Conservation (phyloP, 2,113 vertebrate genomes). For the Neodon shergylaensis region DNA sequence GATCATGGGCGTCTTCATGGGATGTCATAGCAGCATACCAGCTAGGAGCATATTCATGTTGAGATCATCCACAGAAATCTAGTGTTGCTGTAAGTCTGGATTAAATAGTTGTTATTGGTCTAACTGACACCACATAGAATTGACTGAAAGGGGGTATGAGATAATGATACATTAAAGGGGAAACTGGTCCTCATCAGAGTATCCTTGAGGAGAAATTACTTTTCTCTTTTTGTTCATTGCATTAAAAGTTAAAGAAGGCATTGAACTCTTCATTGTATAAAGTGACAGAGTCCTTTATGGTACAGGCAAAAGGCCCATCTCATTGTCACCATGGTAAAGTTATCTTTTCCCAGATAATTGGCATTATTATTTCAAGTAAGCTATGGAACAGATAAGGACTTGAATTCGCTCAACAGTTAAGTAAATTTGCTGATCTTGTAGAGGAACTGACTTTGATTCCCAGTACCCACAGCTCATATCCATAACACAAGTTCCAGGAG, state of each 20-base stretch:
- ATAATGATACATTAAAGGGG: neutral
- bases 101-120: neutral
- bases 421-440: neutral
- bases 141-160: neutral
- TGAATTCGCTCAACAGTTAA: neutral
- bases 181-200: neutral
- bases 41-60: neutral
- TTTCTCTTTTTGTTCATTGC: neutral
- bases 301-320: neutral
- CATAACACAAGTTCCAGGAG: neutral
- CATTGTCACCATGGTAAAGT: neutral
- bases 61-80: neutral
- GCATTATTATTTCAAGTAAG: neutral
- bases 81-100: neutral
- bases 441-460: neutral
- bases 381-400: neutral
- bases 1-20: neutral
- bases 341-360: neutral
- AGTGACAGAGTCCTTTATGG: neutral
- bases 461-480: neutral
- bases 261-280: neutral
- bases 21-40: neutral
- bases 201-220: slow-evolving; percentile 30
- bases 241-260: neutral
- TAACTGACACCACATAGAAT: neutral